Conservation (phyloP, 1,140 invertebrate species). For the Zaprionus camerounensis region DNA sequence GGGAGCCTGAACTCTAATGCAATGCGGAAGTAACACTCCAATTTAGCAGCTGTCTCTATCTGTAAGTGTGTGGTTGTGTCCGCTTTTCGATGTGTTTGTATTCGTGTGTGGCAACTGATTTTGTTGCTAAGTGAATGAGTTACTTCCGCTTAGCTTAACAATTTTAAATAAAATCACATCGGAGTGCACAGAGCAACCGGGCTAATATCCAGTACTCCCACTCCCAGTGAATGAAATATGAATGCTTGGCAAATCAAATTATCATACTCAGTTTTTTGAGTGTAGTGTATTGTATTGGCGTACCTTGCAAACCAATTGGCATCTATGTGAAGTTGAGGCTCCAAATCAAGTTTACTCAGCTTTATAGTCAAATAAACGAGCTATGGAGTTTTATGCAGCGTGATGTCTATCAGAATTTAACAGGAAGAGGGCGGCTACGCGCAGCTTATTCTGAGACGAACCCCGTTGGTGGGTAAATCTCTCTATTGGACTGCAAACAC, state of each 20-base stretch:
- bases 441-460: too few relatives aligned
- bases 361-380: background rate
- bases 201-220: background rate
- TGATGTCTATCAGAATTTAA: background rate
- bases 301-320: background rate
- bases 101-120: conserved; percentile 60
- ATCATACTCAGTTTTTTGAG: background rate
- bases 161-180: conserved; percentile 78
- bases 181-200: conserved; percentile 9
- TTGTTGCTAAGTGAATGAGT: conserved; percentile 80
- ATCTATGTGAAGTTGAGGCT: background rate
- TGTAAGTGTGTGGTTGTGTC: background rate
- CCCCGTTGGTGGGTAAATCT: too few relatives aligned
- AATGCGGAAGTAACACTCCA: conserved; percentile 81
- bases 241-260: conserved; percentile 3
- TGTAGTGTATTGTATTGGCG: background rate
- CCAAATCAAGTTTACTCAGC: background rate
- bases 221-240: background rate
- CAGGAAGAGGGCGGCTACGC: too few relatives aligned
- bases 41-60: conserved; percentile 46
- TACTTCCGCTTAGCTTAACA: conserved; percentile 76
- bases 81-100: background rate
- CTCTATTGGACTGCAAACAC: too few relatives aligned
- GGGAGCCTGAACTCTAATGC: conserved; percentile 71
- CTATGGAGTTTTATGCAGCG: background rate